Evolutionary conservation across 1,140 invertebrate species (phyloP), one percentile per base, ranked within the genome.

Genomic region (Drosophila lacteicornis): DNA sequence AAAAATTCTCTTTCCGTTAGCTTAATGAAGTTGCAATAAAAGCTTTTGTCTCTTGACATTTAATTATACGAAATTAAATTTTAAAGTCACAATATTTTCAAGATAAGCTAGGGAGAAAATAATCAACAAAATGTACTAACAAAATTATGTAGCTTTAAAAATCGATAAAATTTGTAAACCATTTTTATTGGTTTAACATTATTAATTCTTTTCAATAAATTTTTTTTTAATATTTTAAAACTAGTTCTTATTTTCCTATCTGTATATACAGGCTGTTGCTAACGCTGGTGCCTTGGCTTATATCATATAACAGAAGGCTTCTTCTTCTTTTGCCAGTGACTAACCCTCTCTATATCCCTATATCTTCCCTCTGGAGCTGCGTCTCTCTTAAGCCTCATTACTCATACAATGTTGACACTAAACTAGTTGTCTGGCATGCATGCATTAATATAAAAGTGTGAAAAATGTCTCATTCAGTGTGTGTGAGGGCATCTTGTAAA

Each of bases 381-480:
- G 55, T 38, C 63, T 43, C 55, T 59, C 42, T 77, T 45, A 56
- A 56, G 75, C 58, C 81, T 86, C 84, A 87, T 87, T 87, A 88
- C 80, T 86, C 84, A 88, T 66, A 87, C 84, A 88, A 82, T 86
- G 83, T 87, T 87, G 83, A 87, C 84, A 88, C 76, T 80, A 77
- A 76, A 83, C 83, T 88, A 69, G 76, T 73, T 76, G 75, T 73
- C 73, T 77, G 60, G 63, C 66, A 50, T 51, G 60, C 57, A 57
- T 62, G 75, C 51, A 75, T 76, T 76, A 76, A 76, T 76, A 76
- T 53, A 76, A 51, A 65, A 57, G 73, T 50, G 60, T 60, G 60
- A 65, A 57, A 75, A 75, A 40, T 66, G 62, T 42, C 51, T 49
- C 50, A 17, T 40, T 38, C 40, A 22, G 19, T 56, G 15, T 15